A percentile compares a stretch with the other conserved stretches of the same genome.
phyloP scores from a whole-genome alignment of 2,888 invertebrate species.

The Apocheima hispidaria region DNA sequence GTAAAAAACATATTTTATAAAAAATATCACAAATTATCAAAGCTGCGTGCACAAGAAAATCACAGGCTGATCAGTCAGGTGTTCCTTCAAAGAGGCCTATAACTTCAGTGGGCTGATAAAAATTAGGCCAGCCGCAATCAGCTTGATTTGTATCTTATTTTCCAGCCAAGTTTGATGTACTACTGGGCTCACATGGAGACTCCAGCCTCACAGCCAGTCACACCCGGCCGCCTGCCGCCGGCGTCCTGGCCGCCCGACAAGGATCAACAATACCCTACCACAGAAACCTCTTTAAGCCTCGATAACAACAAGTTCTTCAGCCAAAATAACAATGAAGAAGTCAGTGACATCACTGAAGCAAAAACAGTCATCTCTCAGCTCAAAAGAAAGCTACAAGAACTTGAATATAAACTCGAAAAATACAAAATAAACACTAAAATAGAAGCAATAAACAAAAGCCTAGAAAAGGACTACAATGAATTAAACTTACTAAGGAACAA shows the following conservation, averaged over 20 bases:
- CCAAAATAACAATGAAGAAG: conserved; percentile 75
- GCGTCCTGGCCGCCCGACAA: conserved; percentile 90
- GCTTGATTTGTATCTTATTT: conserved; percentile 38
- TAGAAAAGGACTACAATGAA: conserved; percentile 63
- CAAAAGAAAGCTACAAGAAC: conserved; percentile 69
- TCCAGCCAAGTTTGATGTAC: conserved; percentile 95
- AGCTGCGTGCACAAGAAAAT: no score
- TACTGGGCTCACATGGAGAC: conserved; percentile 95
- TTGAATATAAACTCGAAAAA: conserved; percentile 76
- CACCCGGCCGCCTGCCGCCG: conserved; percentile 91
- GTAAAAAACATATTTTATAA: no score
- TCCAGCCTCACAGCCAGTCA: conserved; percentile 88
- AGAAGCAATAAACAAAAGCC: conserved; percentile 69
- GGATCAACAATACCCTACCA: conserved; percentile 56
- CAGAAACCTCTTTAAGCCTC: conserved; percentile 60
- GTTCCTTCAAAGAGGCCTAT: no score
- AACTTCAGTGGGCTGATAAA: no score
- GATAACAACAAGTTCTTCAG: conserved; percentile 63
- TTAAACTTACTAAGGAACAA: conserved; percentile 57
- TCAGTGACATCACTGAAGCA: conserved; percentile 73
- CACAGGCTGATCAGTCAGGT: no score
- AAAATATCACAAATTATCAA: no score
- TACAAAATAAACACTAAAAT: conserved; percentile 70
- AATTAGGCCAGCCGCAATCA: no score
- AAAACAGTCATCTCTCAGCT: conserved; percentile 71